phyloP scores from a whole-genome alignment of 35 echinoderm and acorn worm genomes.

The Holothuria glaberrima region DNA sequence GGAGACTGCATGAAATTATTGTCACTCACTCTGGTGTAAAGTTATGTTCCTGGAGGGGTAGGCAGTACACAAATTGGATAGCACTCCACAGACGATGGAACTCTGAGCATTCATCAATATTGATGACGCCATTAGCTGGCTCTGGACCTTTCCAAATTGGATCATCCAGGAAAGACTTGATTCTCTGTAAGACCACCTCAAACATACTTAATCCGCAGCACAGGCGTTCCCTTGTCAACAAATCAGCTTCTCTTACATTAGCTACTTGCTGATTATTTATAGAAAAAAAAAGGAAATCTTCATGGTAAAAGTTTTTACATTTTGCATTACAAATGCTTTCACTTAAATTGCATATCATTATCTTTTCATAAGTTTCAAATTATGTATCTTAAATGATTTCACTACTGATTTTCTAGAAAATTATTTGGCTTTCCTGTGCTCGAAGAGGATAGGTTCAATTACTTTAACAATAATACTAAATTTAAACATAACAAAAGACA shows the following conservation, averaged over 20 bases:
- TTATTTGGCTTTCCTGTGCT: no score
- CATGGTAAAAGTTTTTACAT: background rate
- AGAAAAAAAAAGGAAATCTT: background rate
- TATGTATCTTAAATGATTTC: no score
- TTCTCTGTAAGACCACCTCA: conserved; percentile 87
- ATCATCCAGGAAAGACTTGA: conserved; percentile 93
- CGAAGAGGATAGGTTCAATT: no score
- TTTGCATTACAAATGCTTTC: background rate
- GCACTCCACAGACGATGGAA: conserved; percentile 99
- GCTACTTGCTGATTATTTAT: conserved; percentile 69
- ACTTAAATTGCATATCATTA: background rate
- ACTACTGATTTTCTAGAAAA: no score
- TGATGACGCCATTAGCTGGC: conserved; percentile 96
- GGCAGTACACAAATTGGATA: conserved; percentile 97
- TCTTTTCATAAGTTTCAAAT: background rate
- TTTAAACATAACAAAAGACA: background rate
- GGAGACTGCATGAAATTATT: no score
- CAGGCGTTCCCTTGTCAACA: conserved; percentile 91
- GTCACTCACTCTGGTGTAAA: conserved; percentile 92
- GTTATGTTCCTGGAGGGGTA: conserved; percentile 87
- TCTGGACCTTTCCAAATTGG: conserved; percentile 78
- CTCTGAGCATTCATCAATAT: conserved; percentile 95
- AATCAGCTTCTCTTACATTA: conserved; percentile 81
- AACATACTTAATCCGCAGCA: conserved; percentile 98
- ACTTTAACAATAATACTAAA: background rate